Percentiles rank a stretch among this genome's conserved stretches.
These are phyloP conservation scores for Drosophila algonquin DNA, from an alignment of 2,888 invertebrate genomes.

Conservation along the genomic window DNA sequence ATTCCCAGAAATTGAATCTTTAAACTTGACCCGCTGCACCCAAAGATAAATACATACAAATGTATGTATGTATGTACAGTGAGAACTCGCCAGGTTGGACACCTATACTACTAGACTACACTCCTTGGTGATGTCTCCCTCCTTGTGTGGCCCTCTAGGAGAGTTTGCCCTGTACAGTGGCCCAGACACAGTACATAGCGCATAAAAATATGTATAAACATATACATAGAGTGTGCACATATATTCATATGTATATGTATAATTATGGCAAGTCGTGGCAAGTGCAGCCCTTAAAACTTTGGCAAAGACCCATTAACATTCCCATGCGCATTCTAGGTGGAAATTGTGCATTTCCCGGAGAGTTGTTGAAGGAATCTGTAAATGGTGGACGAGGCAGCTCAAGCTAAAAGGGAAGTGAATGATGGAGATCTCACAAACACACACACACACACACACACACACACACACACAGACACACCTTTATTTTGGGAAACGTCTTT, in stretches of 20 bases:
- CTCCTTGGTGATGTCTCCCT: too few relatives aligned
- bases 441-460: background rate
- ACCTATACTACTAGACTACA: too few relatives aligned
- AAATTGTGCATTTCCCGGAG: slow-evolving; percentile 24
- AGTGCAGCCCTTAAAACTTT: slow-evolving; percentile 18
- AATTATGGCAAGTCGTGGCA: slow-evolving; percentile 31
- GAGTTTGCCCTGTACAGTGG: too few relatives aligned
- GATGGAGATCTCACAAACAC: background rate
- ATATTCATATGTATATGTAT: background rate
- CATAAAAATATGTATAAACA: background rate
- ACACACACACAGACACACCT: slow-evolving; percentile 2
- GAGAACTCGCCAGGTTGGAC: too few relatives aligned
- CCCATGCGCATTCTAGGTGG: slow-evolving; percentile 27
- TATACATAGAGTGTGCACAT: background rate
- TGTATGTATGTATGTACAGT: too few relatives aligned
- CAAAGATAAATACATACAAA: too few relatives aligned
- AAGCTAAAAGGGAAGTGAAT: background rate
- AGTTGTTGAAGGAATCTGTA: slow-evolving; percentile 32
- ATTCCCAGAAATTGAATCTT: slow-evolving; percentile 31
- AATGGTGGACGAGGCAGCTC: slow-evolving; percentile 5
- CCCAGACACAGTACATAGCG: too few relatives aligned
- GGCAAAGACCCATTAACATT: background rate
- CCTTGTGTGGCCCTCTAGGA: too few relatives aligned
- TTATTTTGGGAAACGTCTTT: slow-evolving; percentile 52
- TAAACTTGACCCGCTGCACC: slow-evolving; percentile 47